Evolutionary conservation across 2,113 vertebrate species (phyloP), one percentile per base, ranked within the genome.

Genomic region (Saiga tatarica): DNA sequence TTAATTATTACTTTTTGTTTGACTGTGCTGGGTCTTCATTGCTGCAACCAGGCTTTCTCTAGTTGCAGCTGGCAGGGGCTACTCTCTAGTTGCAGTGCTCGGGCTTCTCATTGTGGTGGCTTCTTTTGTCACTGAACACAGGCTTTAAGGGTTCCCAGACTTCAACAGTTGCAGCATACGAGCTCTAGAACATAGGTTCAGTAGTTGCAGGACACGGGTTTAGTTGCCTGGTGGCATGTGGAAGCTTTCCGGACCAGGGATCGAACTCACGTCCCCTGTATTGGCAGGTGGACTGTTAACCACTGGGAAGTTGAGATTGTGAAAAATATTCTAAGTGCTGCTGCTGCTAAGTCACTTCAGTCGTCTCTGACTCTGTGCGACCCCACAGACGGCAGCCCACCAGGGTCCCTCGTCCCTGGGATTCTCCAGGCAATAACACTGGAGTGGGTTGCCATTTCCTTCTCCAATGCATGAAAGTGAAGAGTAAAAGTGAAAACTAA

Each of bases 241-340:
- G 71, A 76, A 42, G 11, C 23, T 25, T 76, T 42, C 39, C 0
- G 1, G 23, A 42, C 36, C 0, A 6, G 71, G 6, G 12, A 76
- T 42, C 0, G 1, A 42, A 26, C 71, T 42, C 39, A 26, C 1
- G 3, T 26, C 36, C 36, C 36, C 36, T 42, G 36, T 76, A 26
- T 42, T 42, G 71, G 71, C 36, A 76, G 71, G 39, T 76, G 71
- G 71, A 42, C 71, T 7, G 12, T 76, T 14, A 25, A 76, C 71
- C 23, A 42, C 71, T 26, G 23, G 12, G 71, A 76, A 76, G 71
- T 76, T 0, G 1, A 42, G 17, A 14, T 52, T 87, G 92, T 64
- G 71, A 84, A 91, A 94, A 83, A n/a, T 25, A 57, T n/a, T 52
- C 71, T 14, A 47, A 81, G 17, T 26, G 79, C 12, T 59, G 57